Base-by-base conservation (phyloP, 2,797 vertebrate species). In the Falco berigora region DNA sequence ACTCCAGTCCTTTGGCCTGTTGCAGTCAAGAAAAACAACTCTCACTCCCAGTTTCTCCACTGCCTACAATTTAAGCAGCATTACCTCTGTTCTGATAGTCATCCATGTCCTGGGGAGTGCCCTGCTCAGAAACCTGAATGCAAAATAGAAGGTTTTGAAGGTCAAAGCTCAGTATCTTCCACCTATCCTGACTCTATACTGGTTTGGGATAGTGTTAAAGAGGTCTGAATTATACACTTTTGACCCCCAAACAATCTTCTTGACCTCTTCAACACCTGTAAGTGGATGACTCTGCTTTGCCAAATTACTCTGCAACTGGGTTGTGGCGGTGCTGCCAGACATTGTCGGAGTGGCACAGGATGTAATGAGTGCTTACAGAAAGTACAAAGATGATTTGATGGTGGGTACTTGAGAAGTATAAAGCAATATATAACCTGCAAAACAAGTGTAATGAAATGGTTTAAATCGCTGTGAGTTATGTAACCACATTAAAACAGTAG, bases 381-480 rank as follows among this genome's bases (percentile, higher is more conserved):
- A 88, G 20, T 38, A 64, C 27, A 62, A 92, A 79, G 77, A 32
- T 24, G 12, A 66, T 73, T 84, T 84, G 47, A 85, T 46, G 71
- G 30, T 87, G 53, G 30, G 30, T 10, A 40, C 34, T 68, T 66
- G 32, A 76, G 86, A 86, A 95, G 55, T 38, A 53, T 23, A 34
- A 94, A 72, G 34, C 1, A 22, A 91, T 93, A 88, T 23, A 22
- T 69, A 85, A 94, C 71, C 59, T 85, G 92, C 22, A 92, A 92
- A 94, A 87, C 86, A 79, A 91, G 83, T 89, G 93, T 92, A 85
- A 92, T 89, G 22, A 95, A 96, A 93, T 42, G 22, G 10, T 91
- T 88, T 56, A 53, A 85, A 88, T 91, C 56, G 27, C 69, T 56
- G 7, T 44, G 32, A 73, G 42, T 82, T 95, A 87, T 20, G 63